phyloP scores from a whole-genome alignment of 1,140 invertebrate species.

The Planococcus citri region DNA sequence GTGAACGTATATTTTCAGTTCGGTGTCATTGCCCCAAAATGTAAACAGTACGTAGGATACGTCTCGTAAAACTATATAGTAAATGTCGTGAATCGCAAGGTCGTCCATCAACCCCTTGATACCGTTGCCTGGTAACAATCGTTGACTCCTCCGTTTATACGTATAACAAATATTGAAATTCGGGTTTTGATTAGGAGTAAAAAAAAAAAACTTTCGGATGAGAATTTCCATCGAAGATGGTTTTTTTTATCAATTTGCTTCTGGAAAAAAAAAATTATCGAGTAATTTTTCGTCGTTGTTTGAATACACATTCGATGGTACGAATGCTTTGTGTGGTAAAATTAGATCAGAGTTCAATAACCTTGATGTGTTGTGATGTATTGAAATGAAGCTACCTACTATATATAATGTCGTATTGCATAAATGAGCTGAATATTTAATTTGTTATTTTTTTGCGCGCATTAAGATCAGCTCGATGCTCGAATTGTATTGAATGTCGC shows the following conservation, averaged over 20 bases:
- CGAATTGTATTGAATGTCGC: no score
- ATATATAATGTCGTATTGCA: background rate
- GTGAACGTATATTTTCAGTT: background rate
- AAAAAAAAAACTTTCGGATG: background rate
- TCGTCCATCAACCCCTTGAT: constrained; percentile 16
- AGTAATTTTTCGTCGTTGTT: background rate
- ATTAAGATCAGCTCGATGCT: background rate
- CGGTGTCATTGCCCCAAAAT: constrained; percentile 11
- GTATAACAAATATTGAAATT: background rate
- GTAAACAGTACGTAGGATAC: background rate
- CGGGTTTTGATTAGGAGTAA: background rate
- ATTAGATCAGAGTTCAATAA: constrained; percentile 2
- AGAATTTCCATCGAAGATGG: background rate
- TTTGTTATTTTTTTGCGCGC: background rate
- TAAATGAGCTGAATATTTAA: background rate
- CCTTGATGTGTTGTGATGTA: background rate
- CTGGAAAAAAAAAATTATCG: background rate
- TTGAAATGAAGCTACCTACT: constrained; percentile 7
- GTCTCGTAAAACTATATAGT: background rate
- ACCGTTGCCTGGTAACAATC: constrained; percentile 1
- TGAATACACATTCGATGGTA: background rate
- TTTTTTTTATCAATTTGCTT: background rate
- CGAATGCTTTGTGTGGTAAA: background rate
- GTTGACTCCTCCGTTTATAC: background rate
- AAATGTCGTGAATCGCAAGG: background rate